Base-by-base conservation (phyloP, 1,140 invertebrate genomes). In the Macrostomum lignano region DNA sequence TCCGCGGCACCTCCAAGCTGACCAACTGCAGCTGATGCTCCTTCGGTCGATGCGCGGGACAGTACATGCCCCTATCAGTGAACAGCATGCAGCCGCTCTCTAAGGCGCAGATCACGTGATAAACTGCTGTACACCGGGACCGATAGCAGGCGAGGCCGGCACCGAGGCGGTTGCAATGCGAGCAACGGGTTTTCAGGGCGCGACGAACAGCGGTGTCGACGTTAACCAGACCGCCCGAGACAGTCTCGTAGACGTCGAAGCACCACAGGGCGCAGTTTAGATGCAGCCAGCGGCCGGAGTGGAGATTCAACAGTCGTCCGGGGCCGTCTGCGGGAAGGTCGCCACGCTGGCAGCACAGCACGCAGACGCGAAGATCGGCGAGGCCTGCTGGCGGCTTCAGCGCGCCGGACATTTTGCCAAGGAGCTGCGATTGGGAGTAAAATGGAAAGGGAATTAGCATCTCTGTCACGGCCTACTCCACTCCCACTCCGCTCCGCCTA, bases 241-340 rank as follows among this genome's bases (percentile, higher is more conserved):
- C 72, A 1, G 77, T 84, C 61, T 93, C 84, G 48, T 86, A 88
- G 0, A 98, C 91, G 37, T 86, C 79, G 42, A 81, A 72, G 0
- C 84, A 93, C 91, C 91, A 99, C 5, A 98, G 59, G 3, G 84
- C 86, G 62, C 91, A 99, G 51, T 99, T 99, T 6, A 98, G 58
- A 58, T 99, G 91, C 10, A 93, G 72, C 86, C 88, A 99, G 53
- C 91, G 78, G 48, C 94, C 79, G 2, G 93, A 77, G 51, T 94
- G 84, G 47, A 77, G 74, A 56, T 94, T 96, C 0, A 99, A 61
- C 13, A 98, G 57, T 29, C 91, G 64, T 53, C 60, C 63, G 60
- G 30, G 76, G 72, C 20, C 82, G 71, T 20, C 78, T 71, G 56
- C 86, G 69, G 3, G 74, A 68, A 9, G 78, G 60, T 98, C 91